A percentile compares a stretch with the other conserved stretches of the same genome.
phyloP scores from a whole-genome alignment of 2,888 invertebrate genomes.

The Pachymerium ferrugineum region DNA sequence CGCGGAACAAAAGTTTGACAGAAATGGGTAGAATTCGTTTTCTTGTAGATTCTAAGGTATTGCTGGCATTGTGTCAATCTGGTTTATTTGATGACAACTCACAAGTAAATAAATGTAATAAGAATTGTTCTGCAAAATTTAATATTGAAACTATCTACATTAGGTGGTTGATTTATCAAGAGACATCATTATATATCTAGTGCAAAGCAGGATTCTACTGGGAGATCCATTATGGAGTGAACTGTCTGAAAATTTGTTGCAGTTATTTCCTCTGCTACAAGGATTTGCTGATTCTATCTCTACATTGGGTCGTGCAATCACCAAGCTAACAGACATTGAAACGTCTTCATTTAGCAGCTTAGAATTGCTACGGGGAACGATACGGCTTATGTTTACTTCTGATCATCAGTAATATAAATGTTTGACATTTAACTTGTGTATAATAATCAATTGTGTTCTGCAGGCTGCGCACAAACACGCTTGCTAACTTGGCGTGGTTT shows the following conservation, averaged over 20 bases:
- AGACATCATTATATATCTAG: not conserved
- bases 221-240: not conserved
- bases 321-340: not conserved
- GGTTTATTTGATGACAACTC: slow-evolving; percentile 6
- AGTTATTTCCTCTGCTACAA: not conserved
- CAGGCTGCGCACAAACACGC: not conserved
- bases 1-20: not conserved
- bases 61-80: not conserved
- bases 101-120: not conserved
- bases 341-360: not conserved
- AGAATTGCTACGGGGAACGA: not conserved
- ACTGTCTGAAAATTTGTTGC: not conserved
- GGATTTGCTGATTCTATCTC: not conserved
- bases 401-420: not conserved
- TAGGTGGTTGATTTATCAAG: not conserved
- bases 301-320: not conserved
- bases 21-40: not conserved
- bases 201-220: not conserved
- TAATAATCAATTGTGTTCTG: too few species aligned
- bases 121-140: not conserved
- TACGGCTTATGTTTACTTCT: not conserved
- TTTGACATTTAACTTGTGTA: not conserved
- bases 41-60: not conserved
- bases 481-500: slow-evolving; percentile 3
- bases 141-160: not conserved